Percentiles rank a stretch among this genome's conserved stretches.
Evolutionary conservation across 2,113 vertebrate species (phyloP).

Genomic region (Leucoraja erinaceus): DNA sequence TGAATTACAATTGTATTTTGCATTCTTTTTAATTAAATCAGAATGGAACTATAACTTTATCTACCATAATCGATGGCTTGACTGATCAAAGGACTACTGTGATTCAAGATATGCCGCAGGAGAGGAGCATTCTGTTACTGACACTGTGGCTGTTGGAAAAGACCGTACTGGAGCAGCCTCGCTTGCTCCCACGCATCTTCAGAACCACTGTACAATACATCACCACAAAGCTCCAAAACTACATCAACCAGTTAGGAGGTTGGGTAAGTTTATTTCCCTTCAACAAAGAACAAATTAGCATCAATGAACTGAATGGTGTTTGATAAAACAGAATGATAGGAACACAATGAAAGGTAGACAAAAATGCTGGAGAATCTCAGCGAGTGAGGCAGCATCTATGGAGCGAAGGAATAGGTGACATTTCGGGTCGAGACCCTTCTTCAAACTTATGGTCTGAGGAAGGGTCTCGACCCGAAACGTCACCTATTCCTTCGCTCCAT

Average conservation of each 20-base stretch:
- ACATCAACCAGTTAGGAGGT: constrained; percentile 49
- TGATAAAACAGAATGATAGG: too few relatives aligned
- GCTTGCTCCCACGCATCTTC: constrained; percentile 59
- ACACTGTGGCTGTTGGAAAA: constrained; percentile 69
- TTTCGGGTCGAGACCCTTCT: too few relatives aligned
- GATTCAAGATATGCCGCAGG: constrained; percentile 53
- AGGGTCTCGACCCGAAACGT: too few relatives aligned
- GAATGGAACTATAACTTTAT: constrained; percentile 55
- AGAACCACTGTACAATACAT: constrained; percentile 54
- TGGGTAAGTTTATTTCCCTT: constrained; percentile 39
- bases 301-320: too few relatives aligned
- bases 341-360: neutral
- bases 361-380: too few relatives aligned
- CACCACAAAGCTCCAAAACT: constrained; percentile 44
- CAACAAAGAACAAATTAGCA: too few relatives aligned
- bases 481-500: too few relatives aligned
- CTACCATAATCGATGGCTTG: constrained; percentile 49
- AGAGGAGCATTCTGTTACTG: constrained; percentile 62
- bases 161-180: constrained; percentile 57
- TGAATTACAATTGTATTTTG: neutral
- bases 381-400: too few relatives aligned
- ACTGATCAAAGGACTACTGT: constrained; percentile 40
- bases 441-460: too few relatives aligned
- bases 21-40: constrained; percentile 40
- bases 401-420: too few relatives aligned